A percentile compares a stretch with the other conserved stretches of the same genome.
Conservation (phyloP, 1,140 invertebrate genomes). For the Muscidifurax raptorellus region DNA sequence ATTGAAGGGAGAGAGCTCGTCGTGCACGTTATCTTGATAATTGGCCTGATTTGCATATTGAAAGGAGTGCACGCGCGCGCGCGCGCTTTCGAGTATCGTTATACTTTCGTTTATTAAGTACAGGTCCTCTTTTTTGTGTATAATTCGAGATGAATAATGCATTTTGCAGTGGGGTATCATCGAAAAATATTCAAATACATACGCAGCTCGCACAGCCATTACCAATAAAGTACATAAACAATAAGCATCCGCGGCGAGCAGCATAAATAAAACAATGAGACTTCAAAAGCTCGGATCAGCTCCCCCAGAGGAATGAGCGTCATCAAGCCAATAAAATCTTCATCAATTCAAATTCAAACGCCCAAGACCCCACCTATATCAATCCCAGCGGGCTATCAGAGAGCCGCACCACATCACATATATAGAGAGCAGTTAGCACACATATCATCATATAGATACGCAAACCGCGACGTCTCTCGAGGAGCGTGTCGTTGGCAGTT, state of each 20-base stretch:
- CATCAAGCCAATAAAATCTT: neutral
- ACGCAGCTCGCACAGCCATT: too few relatives aligned
- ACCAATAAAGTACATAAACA: too few relatives aligned
- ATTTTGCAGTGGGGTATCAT: neutral
- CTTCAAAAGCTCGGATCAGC: neutral
- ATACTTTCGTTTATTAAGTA: neutral
- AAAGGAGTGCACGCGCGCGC: neutral
- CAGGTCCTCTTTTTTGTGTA: neutral
- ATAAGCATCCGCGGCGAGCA: too few relatives aligned
- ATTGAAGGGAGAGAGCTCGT: neutral
- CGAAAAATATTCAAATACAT: too few relatives aligned
- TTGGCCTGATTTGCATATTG: neutral
- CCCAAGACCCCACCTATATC: neutral
- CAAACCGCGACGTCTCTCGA: constrained; percentile 9
- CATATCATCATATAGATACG: neutral
- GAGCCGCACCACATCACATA: neutral
- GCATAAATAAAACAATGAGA: too few relatives aligned
- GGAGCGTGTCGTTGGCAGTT: neutral
- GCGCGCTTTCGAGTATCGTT: neutral
- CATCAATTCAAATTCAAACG: neutral
- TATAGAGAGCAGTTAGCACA: neutral
- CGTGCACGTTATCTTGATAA: neutral
- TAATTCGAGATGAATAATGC: neutral
- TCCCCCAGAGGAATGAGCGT: too few relatives aligned
- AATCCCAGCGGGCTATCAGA: neutral